Conservation (phyloP, 2,113 vertebrate species). For the Eidolon helvum region DNA sequence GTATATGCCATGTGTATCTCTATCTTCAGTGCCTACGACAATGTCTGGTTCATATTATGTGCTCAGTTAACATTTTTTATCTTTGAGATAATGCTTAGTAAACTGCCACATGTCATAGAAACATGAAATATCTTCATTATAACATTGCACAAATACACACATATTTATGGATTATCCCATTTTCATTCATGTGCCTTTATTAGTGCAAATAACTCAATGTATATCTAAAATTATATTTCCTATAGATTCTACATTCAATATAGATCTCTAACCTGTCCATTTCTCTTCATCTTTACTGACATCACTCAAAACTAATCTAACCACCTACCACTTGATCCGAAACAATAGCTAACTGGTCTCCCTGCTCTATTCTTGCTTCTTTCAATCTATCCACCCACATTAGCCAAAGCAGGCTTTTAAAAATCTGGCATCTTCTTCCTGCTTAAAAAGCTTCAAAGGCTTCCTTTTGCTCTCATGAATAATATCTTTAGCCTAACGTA, state of each 20-base stretch:
- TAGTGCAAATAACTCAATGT: not conserved
- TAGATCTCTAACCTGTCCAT: not conserved
- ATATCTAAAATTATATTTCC: not conserved
- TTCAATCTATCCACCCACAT: not conserved
- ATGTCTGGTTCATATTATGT: not conserved
- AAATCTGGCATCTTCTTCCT: not conserved
- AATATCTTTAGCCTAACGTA: not conserved
- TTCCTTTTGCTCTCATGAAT: not conserved
- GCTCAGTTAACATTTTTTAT: not conserved
- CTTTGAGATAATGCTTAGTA: not conserved
- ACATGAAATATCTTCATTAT: not conserved
- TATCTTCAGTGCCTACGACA: not conserved
- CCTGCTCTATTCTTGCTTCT: not conserved
- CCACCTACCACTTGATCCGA: not conserved
- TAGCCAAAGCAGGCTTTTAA: not conserved
- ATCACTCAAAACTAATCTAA: not conserved
- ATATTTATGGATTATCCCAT: not conserved
- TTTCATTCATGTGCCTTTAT: not conserved
- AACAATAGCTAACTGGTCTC: not conserved
- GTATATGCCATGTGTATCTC: no score
- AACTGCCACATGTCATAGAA: not conserved
- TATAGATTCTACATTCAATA: not conserved
- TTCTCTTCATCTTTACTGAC: not conserved
- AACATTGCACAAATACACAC: not conserved
- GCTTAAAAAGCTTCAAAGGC: not conserved